phyloP scores from a whole-genome alignment of 2,888 invertebrate species.

The Drosophila paracracens region DNA sequence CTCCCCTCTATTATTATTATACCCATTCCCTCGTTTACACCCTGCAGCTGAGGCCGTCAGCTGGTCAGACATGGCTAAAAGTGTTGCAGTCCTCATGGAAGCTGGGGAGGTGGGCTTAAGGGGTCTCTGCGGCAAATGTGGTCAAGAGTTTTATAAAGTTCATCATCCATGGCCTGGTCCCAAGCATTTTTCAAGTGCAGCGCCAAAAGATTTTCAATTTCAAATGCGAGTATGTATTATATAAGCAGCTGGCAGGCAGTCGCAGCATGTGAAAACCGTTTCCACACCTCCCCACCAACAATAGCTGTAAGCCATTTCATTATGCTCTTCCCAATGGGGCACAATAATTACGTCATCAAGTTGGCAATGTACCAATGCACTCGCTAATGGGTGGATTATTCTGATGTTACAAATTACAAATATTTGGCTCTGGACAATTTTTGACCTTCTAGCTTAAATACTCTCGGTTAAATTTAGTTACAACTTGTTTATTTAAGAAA shows the following conservation, averaged over 20 bases:
- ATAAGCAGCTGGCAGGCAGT: constrained; percentile 61
- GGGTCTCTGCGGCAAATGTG: constrained; percentile 67
- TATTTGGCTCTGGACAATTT: neutral
- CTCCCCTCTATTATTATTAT: neutral
- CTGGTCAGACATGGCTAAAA: constrained; percentile 71
- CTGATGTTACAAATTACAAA: neutral
- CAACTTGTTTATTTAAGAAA: too few species aligned
- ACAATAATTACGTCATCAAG: constrained; percentile 7
- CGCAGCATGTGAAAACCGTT: constrained; percentile 54
- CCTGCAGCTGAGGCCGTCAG: constrained; percentile 55
- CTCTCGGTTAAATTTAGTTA: neutral
- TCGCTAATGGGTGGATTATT: neutral
- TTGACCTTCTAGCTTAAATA: neutral
- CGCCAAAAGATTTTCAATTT: constrained; percentile 78
- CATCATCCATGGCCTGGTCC: constrained; percentile 68
- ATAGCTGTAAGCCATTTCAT: constrained; percentile 40
- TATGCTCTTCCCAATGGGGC: constrained; percentile 29
- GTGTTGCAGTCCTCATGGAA: constrained; percentile 37
- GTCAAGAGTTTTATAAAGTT: constrained; percentile 77
- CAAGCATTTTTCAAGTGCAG: constrained; percentile 76
- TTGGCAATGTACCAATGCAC: constrained; percentile 5
- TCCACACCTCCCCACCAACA: constrained; percentile 31
- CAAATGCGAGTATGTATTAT: constrained; percentile 65
- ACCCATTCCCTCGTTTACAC: neutral
- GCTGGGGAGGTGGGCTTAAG: neutral